Conservation (phyloP, 2,113 vertebrate species). For the Heterocephalus glaber region DNA sequence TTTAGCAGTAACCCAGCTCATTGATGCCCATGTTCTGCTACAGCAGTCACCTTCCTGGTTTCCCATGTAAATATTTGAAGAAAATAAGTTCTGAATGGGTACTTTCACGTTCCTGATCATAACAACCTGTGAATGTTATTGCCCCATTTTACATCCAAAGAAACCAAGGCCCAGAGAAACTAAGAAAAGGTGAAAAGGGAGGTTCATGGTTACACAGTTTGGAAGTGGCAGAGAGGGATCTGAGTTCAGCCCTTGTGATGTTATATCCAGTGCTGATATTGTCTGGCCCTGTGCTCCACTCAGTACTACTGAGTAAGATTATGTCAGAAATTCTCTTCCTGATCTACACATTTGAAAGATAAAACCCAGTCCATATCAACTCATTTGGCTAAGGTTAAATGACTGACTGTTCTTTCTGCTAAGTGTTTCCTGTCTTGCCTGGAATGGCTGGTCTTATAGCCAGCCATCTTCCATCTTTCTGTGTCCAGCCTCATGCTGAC, state of each 20-base stretch:
- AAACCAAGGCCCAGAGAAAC: slow-evolving; percentile 35
- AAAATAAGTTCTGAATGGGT: background rate
- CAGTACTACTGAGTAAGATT: background rate
- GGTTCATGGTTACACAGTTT: background rate
- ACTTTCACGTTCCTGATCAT: background rate
- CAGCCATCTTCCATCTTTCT: background rate
- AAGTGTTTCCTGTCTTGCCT: background rate
- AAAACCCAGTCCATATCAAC: background rate
- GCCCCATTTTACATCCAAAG: background rate
- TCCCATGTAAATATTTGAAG: background rate
- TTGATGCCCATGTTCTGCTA: background rate
- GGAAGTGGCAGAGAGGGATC: background rate
- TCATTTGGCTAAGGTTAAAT: background rate
- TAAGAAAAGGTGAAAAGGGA: background rate
- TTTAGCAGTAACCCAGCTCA: background rate
- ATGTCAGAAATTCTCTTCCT: background rate
- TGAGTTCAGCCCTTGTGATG: background rate
- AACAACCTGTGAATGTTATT: background rate
- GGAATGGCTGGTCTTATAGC: background rate
- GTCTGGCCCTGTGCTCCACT: background rate
- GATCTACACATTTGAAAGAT: background rate
- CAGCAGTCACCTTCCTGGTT: background rate
- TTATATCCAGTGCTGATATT: background rate
- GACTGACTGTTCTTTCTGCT: background rate
- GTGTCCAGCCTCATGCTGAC: background rate